A percentile compares a stretch with the other conserved stretches of the same genome.
Evolutionary conservation across 2,888 invertebrate genomes (phyloP).

Genomic region (Xestia sexstrigata): DNA sequence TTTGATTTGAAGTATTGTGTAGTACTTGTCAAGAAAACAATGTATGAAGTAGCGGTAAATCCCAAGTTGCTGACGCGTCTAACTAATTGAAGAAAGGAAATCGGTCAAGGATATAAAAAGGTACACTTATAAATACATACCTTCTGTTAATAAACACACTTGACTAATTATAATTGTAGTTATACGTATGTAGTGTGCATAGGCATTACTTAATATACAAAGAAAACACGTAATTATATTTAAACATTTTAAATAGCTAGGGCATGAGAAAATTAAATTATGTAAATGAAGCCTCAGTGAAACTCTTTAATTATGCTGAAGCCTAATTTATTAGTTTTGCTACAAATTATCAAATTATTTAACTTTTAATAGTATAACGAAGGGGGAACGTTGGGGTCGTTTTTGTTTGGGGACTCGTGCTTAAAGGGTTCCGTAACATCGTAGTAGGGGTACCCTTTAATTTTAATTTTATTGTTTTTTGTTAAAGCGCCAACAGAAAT

Average conservation of each 20-base stretch:
- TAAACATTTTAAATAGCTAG: neutral
- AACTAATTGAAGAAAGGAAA: slow-evolving; percentile 22
- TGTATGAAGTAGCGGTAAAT: slow-evolving; percentile 10
- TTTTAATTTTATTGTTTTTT: too few species aligned
- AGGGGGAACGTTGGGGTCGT: neutral
- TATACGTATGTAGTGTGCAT: neutral
- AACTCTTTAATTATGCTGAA: slow-evolving; percentile 6
- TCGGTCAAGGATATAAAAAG: slow-evolving; percentile 42
- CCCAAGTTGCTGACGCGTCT: slow-evolving; percentile 10
- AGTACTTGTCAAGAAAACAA: slow-evolving; percentile 3
- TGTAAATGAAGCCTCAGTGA: neutral
- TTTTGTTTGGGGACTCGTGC: neutral
- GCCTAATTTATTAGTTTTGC: slow-evolving; percentile 13
- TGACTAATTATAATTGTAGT: neutral
- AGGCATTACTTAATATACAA: neutral
- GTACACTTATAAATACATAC: slow-evolving; percentile 11
- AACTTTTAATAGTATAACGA: slow-evolving; percentile 6
- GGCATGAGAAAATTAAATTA: neutral
- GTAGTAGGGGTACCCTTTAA: too few species aligned
- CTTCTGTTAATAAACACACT: slow-evolving; percentile 25
- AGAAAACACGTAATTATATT: neutral
- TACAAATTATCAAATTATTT: slow-evolving; percentile 4
- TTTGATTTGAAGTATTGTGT: too few species aligned
- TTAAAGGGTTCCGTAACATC: too few species aligned
- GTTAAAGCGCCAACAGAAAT: too few species aligned